Conservation (phyloP, 2,797 vertebrate genomes). For the Chanos chanos region DNA sequence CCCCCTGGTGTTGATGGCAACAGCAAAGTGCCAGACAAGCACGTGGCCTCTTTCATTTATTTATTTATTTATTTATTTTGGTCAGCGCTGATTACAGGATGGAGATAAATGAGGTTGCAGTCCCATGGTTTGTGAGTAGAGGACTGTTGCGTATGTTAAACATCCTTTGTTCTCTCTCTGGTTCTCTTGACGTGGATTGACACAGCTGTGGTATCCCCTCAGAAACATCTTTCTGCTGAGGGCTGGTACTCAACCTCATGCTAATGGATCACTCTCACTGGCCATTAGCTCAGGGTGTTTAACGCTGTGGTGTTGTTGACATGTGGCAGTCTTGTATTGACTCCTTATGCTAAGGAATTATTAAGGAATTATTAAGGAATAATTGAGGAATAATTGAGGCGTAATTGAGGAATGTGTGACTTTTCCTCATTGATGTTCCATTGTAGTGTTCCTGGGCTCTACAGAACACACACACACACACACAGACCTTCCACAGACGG, state of each 20-base stretch:
- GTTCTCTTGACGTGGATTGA: not conserved
- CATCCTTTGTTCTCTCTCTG: constrained; percentile 7
- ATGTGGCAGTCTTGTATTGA: too few relatives aligned
- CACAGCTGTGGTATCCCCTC: not conserved
- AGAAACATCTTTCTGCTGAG: not conserved
- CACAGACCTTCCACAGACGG: constrained; percentile 2
- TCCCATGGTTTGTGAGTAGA: constrained; percentile 4
- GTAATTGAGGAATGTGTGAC: not conserved
- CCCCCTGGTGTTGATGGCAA: constrained; percentile 37
- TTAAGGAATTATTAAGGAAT: too few relatives aligned
- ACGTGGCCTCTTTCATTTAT: constrained; percentile 25
- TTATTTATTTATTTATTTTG: constrained; percentile 40
- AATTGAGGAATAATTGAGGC: too few relatives aligned
- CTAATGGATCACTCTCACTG: too few relatives aligned
- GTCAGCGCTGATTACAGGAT: constrained; percentile 44
- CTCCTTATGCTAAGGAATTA: too few relatives aligned
- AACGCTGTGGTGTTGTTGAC: too few relatives aligned
- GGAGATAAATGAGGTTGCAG: constrained; percentile 41
- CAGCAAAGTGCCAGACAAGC: constrained; percentile 43
- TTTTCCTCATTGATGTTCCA: constrained; percentile 4
- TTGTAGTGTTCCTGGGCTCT: not conserved
- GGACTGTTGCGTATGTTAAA: constrained; percentile 1
- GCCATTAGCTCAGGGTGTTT: too few relatives aligned
- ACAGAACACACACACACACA: not conserved
- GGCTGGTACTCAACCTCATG: too few relatives aligned